Conservation (phyloP, 2,888 invertebrate genomes). For the Lepidochrysops patricia region DNA sequence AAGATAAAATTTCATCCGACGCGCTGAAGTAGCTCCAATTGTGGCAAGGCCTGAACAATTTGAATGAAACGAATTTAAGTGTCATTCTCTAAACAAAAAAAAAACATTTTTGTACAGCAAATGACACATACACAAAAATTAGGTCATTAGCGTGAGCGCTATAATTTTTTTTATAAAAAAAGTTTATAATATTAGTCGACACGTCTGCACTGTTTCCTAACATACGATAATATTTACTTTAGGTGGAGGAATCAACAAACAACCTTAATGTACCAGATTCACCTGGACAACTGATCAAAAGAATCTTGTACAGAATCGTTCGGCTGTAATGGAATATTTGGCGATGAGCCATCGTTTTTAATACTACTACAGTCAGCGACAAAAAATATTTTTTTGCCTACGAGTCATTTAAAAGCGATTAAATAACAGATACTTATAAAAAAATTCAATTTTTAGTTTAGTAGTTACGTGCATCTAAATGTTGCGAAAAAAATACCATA, state of each 20-base stretch:
- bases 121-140: neutral
- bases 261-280: constrained; percentile 12
- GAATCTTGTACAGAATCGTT: constrained; percentile 20
- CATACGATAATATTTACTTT: constrained; percentile 11
- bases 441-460: too few species aligned
- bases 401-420: neutral
- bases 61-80: constrained; percentile 5
- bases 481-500: too few species aligned
- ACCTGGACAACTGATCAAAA: constrained; percentile 17
- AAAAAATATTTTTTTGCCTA: neutral
- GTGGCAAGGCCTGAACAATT: constrained; percentile 11
- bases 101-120: neutral
- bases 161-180: constrained; percentile 2
- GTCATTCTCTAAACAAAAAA: neutral
- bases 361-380: constrained; percentile 26
- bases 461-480: too few species aligned
- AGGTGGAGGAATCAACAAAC: constrained; percentile 10
- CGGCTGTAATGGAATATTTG: constrained; percentile 32
- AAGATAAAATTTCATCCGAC: constrained; percentile 10
- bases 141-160: neutral
- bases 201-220: constrained; percentile 10
- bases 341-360: constrained; percentile 40
- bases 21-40: neutral
- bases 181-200: neutral
- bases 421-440: neutral